Percentiles rank a stretch among this genome's conserved stretches.
These are phyloP conservation scores for Platerodrilus igneus DNA, from an alignment of 2,888 invertebrate genomes.

Conservation along the genomic window DNA sequence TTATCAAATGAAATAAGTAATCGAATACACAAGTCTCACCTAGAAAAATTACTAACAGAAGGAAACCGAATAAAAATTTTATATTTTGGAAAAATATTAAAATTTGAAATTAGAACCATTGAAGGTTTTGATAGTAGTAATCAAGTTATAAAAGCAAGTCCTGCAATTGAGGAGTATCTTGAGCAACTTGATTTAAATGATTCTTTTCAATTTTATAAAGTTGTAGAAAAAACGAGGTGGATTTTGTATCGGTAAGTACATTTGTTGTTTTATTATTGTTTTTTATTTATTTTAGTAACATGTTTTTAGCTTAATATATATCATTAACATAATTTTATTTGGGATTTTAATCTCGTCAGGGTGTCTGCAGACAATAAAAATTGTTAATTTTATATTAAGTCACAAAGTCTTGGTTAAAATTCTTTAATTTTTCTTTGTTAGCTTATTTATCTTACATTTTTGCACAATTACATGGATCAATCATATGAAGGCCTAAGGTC, in stretches of 20 bases:
- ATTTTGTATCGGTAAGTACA: conserved; percentile 44
- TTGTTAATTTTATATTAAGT: no score
- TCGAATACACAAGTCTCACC: conserved; percentile 36
- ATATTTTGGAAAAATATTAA: conserved; percentile 49
- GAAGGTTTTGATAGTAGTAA: conserved; percentile 22
- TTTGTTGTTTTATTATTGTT: conserved; percentile 35
- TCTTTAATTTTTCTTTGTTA: no score
- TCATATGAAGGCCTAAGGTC: no score
- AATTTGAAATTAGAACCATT: conserved; percentile 43
- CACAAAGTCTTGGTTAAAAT: no score
- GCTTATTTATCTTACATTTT: no score
- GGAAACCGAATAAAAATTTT: conserved; percentile 45
- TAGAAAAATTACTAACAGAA: conserved; percentile 41
- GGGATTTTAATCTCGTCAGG: no score
- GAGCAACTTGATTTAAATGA: no score
- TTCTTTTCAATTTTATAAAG: conserved; percentile 32
- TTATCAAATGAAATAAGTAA: conserved; percentile 37
- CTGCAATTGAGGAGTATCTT: conserved; percentile 14
- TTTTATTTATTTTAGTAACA: no score
- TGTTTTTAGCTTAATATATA: no score
- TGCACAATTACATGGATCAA: no score
- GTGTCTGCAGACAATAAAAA: no score
- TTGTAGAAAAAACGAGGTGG: conserved; percentile 37
- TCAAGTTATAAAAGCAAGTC: background rate
- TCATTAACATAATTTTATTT: no score